Evolutionary conservation across 2,888 invertebrate species (phyloP), one percentile per base, ranked within the genome.

Genomic region (Netelia melanura): DNA sequence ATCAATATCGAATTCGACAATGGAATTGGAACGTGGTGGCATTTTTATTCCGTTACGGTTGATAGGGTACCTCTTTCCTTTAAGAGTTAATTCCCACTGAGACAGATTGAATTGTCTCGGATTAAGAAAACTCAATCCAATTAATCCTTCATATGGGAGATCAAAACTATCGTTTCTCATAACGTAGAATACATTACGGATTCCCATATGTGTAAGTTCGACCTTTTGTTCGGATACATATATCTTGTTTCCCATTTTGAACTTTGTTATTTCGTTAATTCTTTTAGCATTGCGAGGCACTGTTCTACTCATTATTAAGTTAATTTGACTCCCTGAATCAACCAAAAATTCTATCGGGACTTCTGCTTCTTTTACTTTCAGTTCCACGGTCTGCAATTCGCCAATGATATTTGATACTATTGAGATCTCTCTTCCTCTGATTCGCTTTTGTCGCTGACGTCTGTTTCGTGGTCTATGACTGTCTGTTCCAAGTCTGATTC

Each of bases 111-210:
- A 61, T 56, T 56, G 56, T 56, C 56, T 14, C 17, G 0, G 56
- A 56, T 56, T 56, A 14, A 56, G 56, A 3, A 61, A 61, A 23
- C 61, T 61, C 25, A 61, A 23, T 61, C 61, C 61, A 61, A 61
- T 61, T 8, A 61, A 61, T 61, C 23, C 61, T 61, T 61, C 23
- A 10, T 61, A 23, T 61, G 61, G 61, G 23, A 61, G 65, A 65
- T 65, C 65, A 65, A 65, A 65, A 64, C 64, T 64, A 14, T 64
- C n/a, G 64, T 64, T 64, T 30, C n/a, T 64, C 64, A 64, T 64
- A 38, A 64, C 38, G 64, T 64, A 38, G n/a, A 64, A 64, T 64
- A 64, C 64, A 64, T 64, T 64, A 38, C 64, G 64, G 64, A 64
- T 64, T 64, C 64, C 64, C 64, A 64, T 64, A 64, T 64, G 64